A percentile compares a stretch with the other conserved stretches of the same genome.
Conservation (phyloP, 92 coral and sea anemone genomes). For the Parazoanthus atlanticus region DNA sequence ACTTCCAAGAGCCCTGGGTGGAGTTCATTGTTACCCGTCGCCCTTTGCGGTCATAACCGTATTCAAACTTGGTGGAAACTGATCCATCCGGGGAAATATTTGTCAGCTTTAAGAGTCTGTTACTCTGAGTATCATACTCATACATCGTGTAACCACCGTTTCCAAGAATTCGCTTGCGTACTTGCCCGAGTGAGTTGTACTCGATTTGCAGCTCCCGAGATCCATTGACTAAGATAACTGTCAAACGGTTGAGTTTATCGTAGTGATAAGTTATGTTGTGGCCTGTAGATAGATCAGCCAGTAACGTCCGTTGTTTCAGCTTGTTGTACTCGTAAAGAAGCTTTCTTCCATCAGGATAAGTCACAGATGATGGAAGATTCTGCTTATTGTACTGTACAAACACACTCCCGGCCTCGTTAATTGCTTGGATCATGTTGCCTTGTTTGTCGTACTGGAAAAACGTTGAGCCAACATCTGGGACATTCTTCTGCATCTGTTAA, state of each 20-base stretch:
- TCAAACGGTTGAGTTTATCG: slow-evolving; percentile 58
- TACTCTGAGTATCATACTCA: slow-evolving; percentile 46
- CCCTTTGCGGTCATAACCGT: slow-evolving; percentile 67
- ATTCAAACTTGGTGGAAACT: slow-evolving; percentile 61
- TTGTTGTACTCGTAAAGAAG: slow-evolving; percentile 59
- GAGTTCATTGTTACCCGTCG: slow-evolving; percentile 63
- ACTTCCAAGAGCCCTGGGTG: slow-evolving; percentile 52
- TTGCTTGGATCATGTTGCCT: slow-evolving; percentile 71
- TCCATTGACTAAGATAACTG: slow-evolving; percentile 46
- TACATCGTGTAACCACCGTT: slow-evolving; percentile 63
- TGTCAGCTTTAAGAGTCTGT: slow-evolving; percentile 40
- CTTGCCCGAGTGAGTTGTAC: slow-evolving; percentile 62
- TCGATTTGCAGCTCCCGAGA: slow-evolving; percentile 46
- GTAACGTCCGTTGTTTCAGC: slow-evolving; percentile 61
- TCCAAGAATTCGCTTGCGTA: slow-evolving; percentile 62
- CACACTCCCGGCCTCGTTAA: slow-evolving; percentile 64
- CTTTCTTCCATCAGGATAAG: slow-evolving; percentile 63
- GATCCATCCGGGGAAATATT: slow-evolving; percentile 60
- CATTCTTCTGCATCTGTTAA: slow-evolving; percentile 56
- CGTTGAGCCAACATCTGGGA: slow-evolving; percentile 61
- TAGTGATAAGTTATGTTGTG: slow-evolving; percentile 59
- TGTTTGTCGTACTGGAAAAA: slow-evolving; percentile 59
- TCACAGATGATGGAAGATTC: slow-evolving; percentile 57
- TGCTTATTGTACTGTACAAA: slow-evolving; percentile 54
- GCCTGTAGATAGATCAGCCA: slow-evolving; percentile 53